phyloP scores from a whole-genome alignment of 2,888 invertebrate species.

The Drosophila fungiperda region DNA sequence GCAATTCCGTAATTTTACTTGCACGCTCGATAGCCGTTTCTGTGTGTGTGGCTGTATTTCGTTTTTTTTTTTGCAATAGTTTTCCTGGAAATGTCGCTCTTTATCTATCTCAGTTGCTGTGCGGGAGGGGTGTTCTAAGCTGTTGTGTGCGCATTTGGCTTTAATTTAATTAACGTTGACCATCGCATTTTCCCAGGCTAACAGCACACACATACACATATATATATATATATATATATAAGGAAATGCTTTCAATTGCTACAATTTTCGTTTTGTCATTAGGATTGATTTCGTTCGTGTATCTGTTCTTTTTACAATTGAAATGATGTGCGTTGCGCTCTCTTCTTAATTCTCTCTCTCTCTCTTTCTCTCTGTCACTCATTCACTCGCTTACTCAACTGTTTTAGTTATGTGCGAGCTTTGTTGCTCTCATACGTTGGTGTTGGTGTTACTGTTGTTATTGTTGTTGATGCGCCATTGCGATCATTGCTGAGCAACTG shows the following conservation, averaged over 20 bases:
- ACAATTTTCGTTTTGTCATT: slow-evolving; percentile 51
- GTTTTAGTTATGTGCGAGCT: slow-evolving; percentile 30
- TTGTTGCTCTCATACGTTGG: slow-evolving; percentile 31
- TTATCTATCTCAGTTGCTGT: slow-evolving; percentile 32
- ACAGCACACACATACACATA: background rate
- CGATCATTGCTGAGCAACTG: slow-evolving; percentile 58
- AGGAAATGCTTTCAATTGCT: slow-evolving; percentile 35
- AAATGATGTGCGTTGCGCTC: slow-evolving; percentile 18
- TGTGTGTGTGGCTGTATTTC: slow-evolving; percentile 17
- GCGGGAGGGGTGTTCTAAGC: slow-evolving; percentile 37
- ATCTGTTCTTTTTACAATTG: slow-evolving; percentile 48
- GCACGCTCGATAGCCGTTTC: slow-evolving; percentile 15
- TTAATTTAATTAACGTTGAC: slow-evolving; percentile 66
- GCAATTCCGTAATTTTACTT: slow-evolving; percentile 69
- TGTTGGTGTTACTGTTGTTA: background rate
- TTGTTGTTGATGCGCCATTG: slow-evolving; percentile 57
- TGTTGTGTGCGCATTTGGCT: slow-evolving; percentile 28
- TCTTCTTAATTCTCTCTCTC: background rate
- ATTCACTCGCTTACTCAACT: background rate
- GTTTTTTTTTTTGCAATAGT: slow-evolving; percentile 35
- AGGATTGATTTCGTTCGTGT: slow-evolving; percentile 45
- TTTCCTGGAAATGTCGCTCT: slow-evolving; percentile 43
- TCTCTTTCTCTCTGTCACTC: slow-evolving; percentile 1
- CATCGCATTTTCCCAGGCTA: slow-evolving; percentile 50
- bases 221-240: background rate